These are phyloP conservation scores for Bombyx huttoni DNA, from an alignment of 2,888 invertebrate species.

Conservation along the genomic window DNA sequence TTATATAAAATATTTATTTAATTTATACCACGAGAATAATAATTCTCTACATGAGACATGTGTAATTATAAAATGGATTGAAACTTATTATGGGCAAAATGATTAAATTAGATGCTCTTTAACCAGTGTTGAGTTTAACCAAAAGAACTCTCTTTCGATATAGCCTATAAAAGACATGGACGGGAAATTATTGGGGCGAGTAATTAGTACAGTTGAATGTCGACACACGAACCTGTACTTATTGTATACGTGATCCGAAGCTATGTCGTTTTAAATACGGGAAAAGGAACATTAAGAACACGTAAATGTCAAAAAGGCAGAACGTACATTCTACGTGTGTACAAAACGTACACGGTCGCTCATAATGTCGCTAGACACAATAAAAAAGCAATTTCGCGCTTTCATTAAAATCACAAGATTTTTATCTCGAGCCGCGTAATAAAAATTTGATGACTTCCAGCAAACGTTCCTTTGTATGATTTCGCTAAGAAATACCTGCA, in stretches of 20 bases:
- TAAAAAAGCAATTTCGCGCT: constrained; percentile 1
- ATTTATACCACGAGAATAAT: too few species aligned
- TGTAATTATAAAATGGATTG: too few species aligned
- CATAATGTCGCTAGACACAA: background rate
- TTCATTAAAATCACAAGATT: constrained; percentile 1
- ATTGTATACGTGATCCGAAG: constrained; percentile 11
- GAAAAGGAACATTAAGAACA: constrained; percentile 8
- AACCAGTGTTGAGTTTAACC: constrained; percentile 9
- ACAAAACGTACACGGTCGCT: background rate
- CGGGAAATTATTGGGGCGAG: constrained; percentile 9
- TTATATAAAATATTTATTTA: too few species aligned
- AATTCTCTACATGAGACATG: too few species aligned
- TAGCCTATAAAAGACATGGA: constrained; percentile 19
- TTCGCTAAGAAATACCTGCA: background rate
- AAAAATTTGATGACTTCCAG: background rate
- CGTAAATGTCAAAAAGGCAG: background rate
- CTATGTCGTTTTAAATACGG: constrained; percentile 7
- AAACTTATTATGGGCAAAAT: too few species aligned
- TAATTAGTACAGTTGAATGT: constrained; percentile 55
- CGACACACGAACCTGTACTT: constrained; percentile 17
- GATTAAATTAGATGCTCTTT: too few species aligned
- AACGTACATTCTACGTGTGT: background rate
- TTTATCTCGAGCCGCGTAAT: constrained; percentile 1
- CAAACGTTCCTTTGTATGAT: background rate
- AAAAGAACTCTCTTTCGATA: constrained; percentile 17